phyloP scores from a whole-genome alignment of 1,140 invertebrate genomes.

The Camponotus pennsylvanicus region DNA sequence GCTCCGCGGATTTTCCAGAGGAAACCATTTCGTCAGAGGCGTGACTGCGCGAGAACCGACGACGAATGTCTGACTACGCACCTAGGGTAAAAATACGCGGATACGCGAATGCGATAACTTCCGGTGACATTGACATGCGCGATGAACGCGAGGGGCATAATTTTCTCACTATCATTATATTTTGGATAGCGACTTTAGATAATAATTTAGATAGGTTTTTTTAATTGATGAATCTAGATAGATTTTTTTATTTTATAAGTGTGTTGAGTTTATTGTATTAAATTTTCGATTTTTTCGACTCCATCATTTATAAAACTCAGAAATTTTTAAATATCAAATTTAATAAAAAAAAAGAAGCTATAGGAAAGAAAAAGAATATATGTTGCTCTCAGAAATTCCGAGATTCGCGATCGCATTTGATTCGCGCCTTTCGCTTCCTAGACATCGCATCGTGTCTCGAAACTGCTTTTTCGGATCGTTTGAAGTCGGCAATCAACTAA shows the following conservation, averaged over 20 bases:
- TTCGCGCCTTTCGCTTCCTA: conserved; percentile 48
- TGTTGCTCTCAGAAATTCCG: conserved; percentile 64
- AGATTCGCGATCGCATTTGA: conserved; percentile 33
- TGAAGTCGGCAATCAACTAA: conserved; percentile 85
- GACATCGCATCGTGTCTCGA: conserved; percentile 12
- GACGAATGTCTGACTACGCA: background rate
- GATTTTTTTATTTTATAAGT: no score
- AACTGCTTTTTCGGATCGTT: conserved; percentile 78
- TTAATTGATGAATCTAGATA: no score
- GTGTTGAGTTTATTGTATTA: no score
- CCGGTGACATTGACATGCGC: background rate
- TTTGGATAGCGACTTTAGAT: no score
- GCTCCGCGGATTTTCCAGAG: conserved; percentile 47
- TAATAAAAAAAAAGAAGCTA: background rate
- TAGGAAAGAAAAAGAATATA: background rate
- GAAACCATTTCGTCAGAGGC: conserved; percentile 44
- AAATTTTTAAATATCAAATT: background rate
- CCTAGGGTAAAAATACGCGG: background rate
- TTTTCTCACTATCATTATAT: no score
- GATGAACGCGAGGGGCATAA: no score
- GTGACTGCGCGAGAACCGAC: conserved; percentile 27
- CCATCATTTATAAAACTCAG: no score
- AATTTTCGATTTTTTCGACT: no score
- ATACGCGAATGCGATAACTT: background rate
- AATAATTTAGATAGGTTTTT: no score